A percentile compares a stretch with the other conserved stretches of the same genome.
Evolutionary conservation across 1,140 invertebrate species (phyloP).

Genomic region (Drosophila watanabei): DNA sequence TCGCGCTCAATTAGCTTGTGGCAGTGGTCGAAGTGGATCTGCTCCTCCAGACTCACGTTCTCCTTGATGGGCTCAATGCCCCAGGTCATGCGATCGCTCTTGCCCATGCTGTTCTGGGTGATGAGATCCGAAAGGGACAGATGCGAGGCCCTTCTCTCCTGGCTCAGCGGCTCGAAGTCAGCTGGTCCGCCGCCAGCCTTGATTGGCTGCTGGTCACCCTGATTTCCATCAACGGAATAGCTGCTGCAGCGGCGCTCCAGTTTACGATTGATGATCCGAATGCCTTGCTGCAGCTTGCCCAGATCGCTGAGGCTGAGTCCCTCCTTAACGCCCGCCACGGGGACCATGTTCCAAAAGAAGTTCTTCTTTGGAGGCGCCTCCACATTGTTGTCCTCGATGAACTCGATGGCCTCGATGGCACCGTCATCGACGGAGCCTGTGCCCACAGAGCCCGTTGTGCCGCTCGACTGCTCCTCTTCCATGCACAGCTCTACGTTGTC

Average conservation of each 20-base stretch:
- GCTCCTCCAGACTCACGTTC: conserved; percentile 79
- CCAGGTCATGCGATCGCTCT: conserved; percentile 84
- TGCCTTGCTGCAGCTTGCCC: conserved; percentile 69
- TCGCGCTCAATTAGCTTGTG: conserved; percentile 79
- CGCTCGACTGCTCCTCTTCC: conserved; percentile 72
- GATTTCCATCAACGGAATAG: conserved; percentile 57
- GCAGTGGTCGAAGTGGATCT: conserved; percentile 81
- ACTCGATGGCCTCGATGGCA: conserved; percentile 79
- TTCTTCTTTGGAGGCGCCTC: conserved; percentile 60
- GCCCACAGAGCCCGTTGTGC: conserved; percentile 45
- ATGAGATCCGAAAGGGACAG: conserved; percentile 82
- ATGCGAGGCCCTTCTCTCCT: conserved; percentile 59
- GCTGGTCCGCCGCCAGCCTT: conserved; percentile 12
- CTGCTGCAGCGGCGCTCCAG: conserved; percentile 70
- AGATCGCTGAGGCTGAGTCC: conserved; percentile 76
- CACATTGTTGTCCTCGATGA: conserved; percentile 42
- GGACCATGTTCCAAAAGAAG: conserved; percentile 81
- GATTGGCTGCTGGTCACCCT: conserved; percentile 31
- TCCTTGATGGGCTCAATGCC: conserved; percentile 85
- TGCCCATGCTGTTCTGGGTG: conserved; percentile 84
- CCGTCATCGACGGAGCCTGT: conserved; percentile 69
- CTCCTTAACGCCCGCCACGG: conserved; percentile 69
- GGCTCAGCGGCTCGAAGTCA: conserved; percentile 32
- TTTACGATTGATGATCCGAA: conserved; percentile 68
- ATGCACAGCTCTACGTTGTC: conserved; percentile 79